Conservation (phyloP, 1,140 invertebrate genomes). For the Drosophila paulistorum region DNA sequence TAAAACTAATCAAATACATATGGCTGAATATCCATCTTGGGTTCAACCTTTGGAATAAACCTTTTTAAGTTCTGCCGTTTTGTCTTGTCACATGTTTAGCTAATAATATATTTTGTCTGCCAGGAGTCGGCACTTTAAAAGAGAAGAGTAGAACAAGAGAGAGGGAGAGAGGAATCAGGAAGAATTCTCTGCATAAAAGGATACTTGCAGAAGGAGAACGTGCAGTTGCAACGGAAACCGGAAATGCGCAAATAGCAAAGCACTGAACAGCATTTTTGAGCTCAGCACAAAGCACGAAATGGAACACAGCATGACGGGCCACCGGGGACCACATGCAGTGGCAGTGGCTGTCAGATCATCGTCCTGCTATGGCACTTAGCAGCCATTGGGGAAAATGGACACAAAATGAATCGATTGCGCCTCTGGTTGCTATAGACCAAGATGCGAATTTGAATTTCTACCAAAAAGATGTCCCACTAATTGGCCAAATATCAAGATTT, state of each 20-base stretch:
- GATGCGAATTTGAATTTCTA: neutral
- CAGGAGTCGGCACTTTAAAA: too few species aligned
- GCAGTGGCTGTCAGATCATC: slow-evolving; percentile 13
- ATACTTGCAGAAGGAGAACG: slow-evolving; percentile 67
- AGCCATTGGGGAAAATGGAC: slow-evolving; percentile 4
- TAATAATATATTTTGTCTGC: slow-evolving; percentile 5
- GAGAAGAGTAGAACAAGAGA: too few species aligned
- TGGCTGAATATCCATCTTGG: neutral
- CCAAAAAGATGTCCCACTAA: slow-evolving; percentile 9
- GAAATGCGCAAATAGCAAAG: slow-evolving; percentile 81
- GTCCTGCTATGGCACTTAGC: slow-evolving; percentile 21
- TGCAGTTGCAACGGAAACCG: slow-evolving; percentile 75
- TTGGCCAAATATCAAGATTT: neutral
- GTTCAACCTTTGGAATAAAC: neutral
- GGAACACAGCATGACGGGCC: slow-evolving; percentile 29
- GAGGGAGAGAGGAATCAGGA: neutral
- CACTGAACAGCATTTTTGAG: slow-evolving; percentile 71
- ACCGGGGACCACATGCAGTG: slow-evolving; percentile 57
- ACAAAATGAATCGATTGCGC: neutral
- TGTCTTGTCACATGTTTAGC: slow-evolving; percentile 51
- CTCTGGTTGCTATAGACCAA: neutral
- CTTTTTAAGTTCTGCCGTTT: neutral
- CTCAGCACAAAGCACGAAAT: slow-evolving; percentile 45
- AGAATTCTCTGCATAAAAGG: slow-evolving; percentile 68
- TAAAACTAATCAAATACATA: neutral